A percentile compares a stretch with the other conserved stretches of the same genome.
These are phyloP conservation scores for Aurelia aurita complex sp. Pacific DNA, from an alignment of 30 jellyfish, hydroid and myxozoan species.

Conservation along the genomic window DNA sequence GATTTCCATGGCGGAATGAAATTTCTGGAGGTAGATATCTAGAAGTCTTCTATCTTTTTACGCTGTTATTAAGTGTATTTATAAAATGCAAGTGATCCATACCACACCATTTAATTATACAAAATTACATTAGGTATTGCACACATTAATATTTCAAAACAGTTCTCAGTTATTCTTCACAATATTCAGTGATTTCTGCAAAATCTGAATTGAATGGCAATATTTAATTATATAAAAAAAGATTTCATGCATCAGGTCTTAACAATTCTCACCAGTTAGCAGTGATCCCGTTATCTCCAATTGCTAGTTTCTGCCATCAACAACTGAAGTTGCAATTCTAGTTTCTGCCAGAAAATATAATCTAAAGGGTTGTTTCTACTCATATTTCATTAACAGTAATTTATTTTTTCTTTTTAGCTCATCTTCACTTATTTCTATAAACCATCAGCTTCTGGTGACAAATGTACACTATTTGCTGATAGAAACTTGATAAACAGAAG, in stretches of 20 bases:
- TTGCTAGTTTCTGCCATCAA: neutral
- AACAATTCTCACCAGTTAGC: neutral
- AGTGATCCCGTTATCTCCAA: no score
- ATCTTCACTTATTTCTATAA: conserved; percentile 14
- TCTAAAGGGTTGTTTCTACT: neutral
- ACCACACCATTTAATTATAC: no score
- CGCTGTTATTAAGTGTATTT: no score
- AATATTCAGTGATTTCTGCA: neutral
- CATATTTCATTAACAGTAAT: neutral
- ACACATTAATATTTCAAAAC: neutral
- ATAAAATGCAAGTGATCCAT: no score
- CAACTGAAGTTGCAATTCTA: neutral
- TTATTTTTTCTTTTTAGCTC: conserved; percentile 14
- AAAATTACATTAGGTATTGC: neutral
- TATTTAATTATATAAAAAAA: neutral
- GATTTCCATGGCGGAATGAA: neutral
- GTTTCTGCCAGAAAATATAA: neutral
- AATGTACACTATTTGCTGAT: conserved; percentile 26
- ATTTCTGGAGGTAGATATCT: no score
- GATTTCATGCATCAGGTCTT: neutral
- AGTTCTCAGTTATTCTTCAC: neutral
- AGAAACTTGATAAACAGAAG: neutral
- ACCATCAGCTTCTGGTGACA: conserved; percentile 26
- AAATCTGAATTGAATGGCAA: neutral
- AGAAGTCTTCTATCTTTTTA: no score